phyloP scores from a whole-genome alignment of 2,113 vertebrate species.

The Trochalopteron elliotii region DNA sequence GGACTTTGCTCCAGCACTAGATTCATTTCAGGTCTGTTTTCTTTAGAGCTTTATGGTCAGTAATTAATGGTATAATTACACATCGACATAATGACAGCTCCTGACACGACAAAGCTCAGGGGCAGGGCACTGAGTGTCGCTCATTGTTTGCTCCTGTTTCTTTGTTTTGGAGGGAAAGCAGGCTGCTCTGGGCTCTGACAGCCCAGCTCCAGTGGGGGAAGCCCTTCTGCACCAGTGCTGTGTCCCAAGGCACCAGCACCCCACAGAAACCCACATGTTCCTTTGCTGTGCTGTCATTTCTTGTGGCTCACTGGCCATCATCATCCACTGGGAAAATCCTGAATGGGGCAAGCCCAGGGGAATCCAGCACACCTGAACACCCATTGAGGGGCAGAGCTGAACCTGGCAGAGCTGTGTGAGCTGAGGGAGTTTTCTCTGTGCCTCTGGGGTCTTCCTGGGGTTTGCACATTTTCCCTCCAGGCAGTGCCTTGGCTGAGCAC shows the following conservation, averaged over 20 bases:
- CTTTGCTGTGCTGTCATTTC: background rate
- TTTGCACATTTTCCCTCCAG: background rate
- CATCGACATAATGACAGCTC: background rate
- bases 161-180: conserved; percentile 24
- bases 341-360: fast-evolving
- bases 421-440: background rate
- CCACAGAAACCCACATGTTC: fast-evolving
- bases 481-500: background rate
- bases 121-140: conserved; percentile 1
- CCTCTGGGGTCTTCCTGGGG: background rate
- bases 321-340: background rate
- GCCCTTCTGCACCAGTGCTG: background rate
- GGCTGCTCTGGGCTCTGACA: background rate
- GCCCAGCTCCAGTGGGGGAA: background rate
- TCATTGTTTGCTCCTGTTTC: background rate
- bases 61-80: conserved; percentile 63
- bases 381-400: background rate
- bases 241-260: background rate
- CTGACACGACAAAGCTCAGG: background rate
- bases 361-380: background rate
- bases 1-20: background rate
- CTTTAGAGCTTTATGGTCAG: conserved; percentile 59
- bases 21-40: conserved; percentile 54
- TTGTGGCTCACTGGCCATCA: fast-evolving
- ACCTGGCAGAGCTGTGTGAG: background rate